A percentile compares a stretch with the other conserved stretches of the same genome.
These are phyloP conservation scores for Oedothorax gibbosus DNA, from an alignment of 1,140 invertebrate species.

Conservation along the genomic window DNA sequence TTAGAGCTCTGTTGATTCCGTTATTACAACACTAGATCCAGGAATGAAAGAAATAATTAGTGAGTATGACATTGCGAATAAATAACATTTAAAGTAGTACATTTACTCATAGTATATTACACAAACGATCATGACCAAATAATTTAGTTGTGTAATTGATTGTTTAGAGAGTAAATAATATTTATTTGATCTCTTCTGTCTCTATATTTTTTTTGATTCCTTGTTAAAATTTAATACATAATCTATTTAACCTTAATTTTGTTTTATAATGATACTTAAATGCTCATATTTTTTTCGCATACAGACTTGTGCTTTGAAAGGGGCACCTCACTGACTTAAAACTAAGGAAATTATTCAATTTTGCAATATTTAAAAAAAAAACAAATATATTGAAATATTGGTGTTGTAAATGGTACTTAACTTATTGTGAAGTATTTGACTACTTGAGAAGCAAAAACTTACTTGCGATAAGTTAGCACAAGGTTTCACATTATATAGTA, in stretches of 20 bases:
- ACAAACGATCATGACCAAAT: not conserved
- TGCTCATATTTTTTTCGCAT: too few relatives aligned
- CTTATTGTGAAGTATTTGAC: too few relatives aligned
- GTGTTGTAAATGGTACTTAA: too few relatives aligned
- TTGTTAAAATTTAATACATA: not conserved
- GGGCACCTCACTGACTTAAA: too few relatives aligned
- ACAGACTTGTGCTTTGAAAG: too few relatives aligned
- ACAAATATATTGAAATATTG: too few relatives aligned
- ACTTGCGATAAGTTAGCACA: too few relatives aligned
- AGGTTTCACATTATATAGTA: too few relatives aligned
- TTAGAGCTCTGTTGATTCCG: conserved; percentile 81
- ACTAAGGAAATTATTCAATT: too few relatives aligned
- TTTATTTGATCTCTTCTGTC: not conserved
- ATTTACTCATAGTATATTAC: not conserved
- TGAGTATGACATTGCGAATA: conserved; percentile 69
- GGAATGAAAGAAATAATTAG: conserved; percentile 90
- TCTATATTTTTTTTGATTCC: not conserved
- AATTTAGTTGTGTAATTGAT: not conserved
- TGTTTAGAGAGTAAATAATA: not conserved
- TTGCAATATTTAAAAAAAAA: too few relatives aligned
- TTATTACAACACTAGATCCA: conserved; percentile 89
- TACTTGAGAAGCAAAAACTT: too few relatives aligned
- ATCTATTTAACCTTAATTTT: not conserved
- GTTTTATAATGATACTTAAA: too few relatives aligned
- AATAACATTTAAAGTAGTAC: not conserved